Evolutionary conservation across 2,888 invertebrate species (phyloP), one percentile per base, ranked within the genome.

Genomic region (Deilephila elpenor): DNA sequence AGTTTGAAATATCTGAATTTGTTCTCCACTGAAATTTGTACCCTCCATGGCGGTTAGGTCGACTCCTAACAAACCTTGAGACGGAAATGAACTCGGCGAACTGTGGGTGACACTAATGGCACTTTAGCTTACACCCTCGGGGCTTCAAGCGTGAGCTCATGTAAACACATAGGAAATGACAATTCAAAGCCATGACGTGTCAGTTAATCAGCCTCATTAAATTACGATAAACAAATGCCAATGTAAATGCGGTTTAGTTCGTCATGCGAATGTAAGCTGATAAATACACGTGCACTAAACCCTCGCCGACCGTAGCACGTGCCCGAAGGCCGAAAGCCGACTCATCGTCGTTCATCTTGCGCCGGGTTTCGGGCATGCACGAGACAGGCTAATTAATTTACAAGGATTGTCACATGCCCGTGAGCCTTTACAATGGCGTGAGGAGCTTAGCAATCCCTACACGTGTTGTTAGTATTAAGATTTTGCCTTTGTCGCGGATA

Each of bases 341-440:
- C 14, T 56, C 56, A 56, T 51, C 67, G 67, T 51, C 51, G 17
- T 51, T 25, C 44, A 25, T 64, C 44, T 14, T 51, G 67, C 14
- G 25, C 25, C 67, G 51, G 51, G 8, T 44, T 67, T 67, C 51
- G 51, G 67, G 8, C 56, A n/a, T 56, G 56, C 44, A 67, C 59
- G 60, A 60, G 59, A 70, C 73, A 59, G 7, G 14, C 29, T 73
- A 59, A 56, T 59, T 67, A 64, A 62, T 59, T 61, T 53, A 20
- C 59, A 60, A 44, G 60, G 60, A 61, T 53, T 70, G 60, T 51
- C 70, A 70, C 70, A 73, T 73, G 73, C 71, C 70, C 62, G 59
- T 67, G 25, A 51, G 44, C 51, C 51, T 51, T 51, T 25, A 67
- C 67, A 51, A 67, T 25, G 44, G 29, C 67, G 17, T 25, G 20